Base-by-base conservation (phyloP, 2,888 invertebrate genomes). In the Ophion costatus region DNA sequence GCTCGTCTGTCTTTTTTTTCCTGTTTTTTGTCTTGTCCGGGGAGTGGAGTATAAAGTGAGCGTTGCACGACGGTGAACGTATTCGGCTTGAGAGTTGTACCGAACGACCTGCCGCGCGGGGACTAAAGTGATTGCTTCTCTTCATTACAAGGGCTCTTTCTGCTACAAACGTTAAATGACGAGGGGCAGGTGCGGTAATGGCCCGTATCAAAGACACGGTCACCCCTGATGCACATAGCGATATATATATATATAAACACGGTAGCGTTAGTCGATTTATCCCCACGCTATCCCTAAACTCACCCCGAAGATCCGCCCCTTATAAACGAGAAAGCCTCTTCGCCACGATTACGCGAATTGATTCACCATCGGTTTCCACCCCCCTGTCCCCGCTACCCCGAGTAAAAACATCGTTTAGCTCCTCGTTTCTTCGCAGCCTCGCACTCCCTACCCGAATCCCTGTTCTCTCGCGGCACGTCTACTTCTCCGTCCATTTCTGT, bases 181-280 rank as follows among this genome's bases (percentile, higher is more conserved):
- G 89, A 91, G 90, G 91, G 92, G 91, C 93, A 93, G 93, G 93
- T 93, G 92, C 89, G 91, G 92, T 93, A 93, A 93, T 93, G 92
- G 91, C 66, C 91, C 91, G 92, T 92, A 92, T 84, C 86, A 69
- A 82, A 87, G 75, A 80, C 73, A 80, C 76, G 84, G 69, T 74
- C 78, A 79, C 78, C 82, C 74, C 70, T 81, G 66, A 42, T 76
- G 77, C 75, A 78, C 81, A 81, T 64, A 38, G 67, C 64, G 81
- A 57, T 69, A 33, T n/a, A 57, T 38, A 74, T 71, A 76, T 79
- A 82, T 64, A 45, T 67, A 64, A 20, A 45, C 57, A 45, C 22
- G 6, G 78, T 77, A 76, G 82, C 73, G 64, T 70, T 77, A 51
- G 63, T 71, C 59, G 57, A 66, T 79, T 81, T 78, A 76, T 79